Evolutionary conservation across 2,888 invertebrate species (phyloP), one percentile per base, ranked within the genome.

Genomic region (Eupithecia abbreviata): DNA sequence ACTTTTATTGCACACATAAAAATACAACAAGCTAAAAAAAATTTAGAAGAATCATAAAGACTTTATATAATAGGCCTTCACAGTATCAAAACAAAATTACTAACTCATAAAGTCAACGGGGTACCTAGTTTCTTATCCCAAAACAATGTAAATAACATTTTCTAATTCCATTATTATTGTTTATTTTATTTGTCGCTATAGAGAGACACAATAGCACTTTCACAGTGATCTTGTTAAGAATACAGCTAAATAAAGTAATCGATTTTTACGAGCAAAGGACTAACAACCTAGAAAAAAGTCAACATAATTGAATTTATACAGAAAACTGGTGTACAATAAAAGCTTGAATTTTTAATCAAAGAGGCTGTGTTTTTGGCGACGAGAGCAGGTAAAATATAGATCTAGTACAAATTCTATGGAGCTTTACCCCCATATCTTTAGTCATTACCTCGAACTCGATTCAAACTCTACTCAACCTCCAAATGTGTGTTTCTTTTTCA

Each of bases 171-270:
- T 49, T 49, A 10, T 41, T 58, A 51, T 45, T 43, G 66, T 74
- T 69, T 67, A 73, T 79, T 81, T 85, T 82, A 81, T 62, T 12
- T 30, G 62, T 80, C 81, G 79, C 74, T 84, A 84, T 85, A 84
- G 85, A 84, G 80, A 84, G 68, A 78, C 80, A 80, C 80, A 47
- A 65, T 68, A 67, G 30, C 72, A 71, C 76, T 74, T 73, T 86
- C 81, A 84, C 88, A 87, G 87, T 84, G 84, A 84, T 83, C 83
- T 83, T 84, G 86, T 88, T 86, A 81, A 84, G 84, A 87, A 90
- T 89, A 89, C 90, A 90, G 73, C 67, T 77, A 12, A 87, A 90
- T 90, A 89, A 90, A 90, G 87, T 85, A 88, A 90, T 90, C 87
- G 86, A 90, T 88, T 90, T 91, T 91, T 91, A 91, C 86, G 89